These are phyloP conservation scores for Ommatoiulus sabulosus DNA, from an alignment of 2,888 invertebrate species.

Conservation along the genomic window DNA sequence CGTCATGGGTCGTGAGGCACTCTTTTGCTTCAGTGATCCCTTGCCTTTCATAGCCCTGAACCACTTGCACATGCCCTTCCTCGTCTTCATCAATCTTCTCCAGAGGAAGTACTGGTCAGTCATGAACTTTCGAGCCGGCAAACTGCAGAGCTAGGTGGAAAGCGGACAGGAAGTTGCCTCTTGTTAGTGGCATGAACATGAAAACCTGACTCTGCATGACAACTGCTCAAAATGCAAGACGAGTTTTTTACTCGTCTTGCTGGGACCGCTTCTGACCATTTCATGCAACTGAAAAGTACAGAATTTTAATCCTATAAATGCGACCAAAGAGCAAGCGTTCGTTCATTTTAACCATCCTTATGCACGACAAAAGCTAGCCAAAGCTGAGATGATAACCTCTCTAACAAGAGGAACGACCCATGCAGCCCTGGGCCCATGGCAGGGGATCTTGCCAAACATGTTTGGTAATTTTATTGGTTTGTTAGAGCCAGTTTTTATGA, in stretches of 20 bases:
- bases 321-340: conserved; percentile 11
- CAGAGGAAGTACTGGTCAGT: conserved; percentile 54
- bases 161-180: neutral
- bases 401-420: too few species aligned
- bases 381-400: too few species aligned
- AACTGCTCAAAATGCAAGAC: neutral
- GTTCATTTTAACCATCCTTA: neutral
- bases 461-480: neutral
- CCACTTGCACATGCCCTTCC: conserved; percentile 60
- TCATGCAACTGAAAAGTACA: neutral
- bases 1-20: conserved; percentile 56
- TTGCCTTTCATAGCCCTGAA: conserved; percentile 60
- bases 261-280: neutral
- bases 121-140: conserved; percentile 57
- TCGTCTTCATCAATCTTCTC: conserved; percentile 55
- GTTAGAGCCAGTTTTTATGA: neutral
- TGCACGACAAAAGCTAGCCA: too few species aligned
- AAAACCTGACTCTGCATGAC: neutral
- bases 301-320: neutral
- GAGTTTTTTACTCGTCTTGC: too few species aligned
- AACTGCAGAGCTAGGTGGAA: conserved; percentile 49
- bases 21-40: conserved; percentile 58
- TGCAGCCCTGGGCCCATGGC: too few species aligned
- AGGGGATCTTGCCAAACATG: neutral
- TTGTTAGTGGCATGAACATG: neutral